A percentile compares a stretch with the other conserved stretches of the same genome.
These are phyloP conservation scores for Sebastes schlegelii DNA, from an alignment of 2,113 vertebrate species.

Conservation along the genomic window DNA sequence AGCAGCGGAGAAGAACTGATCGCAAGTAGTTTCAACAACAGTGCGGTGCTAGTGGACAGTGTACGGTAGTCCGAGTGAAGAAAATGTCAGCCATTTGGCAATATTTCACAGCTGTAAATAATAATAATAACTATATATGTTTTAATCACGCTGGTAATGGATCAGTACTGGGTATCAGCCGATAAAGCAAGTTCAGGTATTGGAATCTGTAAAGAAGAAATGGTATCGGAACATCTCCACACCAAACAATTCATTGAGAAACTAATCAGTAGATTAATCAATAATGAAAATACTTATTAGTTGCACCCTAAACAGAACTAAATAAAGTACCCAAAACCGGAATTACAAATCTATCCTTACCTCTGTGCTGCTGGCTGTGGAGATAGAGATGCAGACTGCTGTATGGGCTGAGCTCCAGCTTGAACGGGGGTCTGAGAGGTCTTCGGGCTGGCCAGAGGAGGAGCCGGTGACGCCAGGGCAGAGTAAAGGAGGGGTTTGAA, in stretches of 20 bases:
- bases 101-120: too few species aligned
- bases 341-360: conserved; percentile 37
- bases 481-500: conserved; percentile 45
- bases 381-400: background rate
- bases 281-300: background rate
- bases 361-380: conserved; percentile 5
- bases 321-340: background rate
- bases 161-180: too few species aligned
- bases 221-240: too few species aligned
- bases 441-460: conserved; percentile 69
- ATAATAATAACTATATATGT: too few species aligned
- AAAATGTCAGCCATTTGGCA: too few species aligned
- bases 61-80: too few species aligned
- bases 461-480: conserved; percentile 67
- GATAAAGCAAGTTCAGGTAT: too few species aligned
- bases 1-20: too few species aligned
- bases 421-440: background rate
- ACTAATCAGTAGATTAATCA: background rate
- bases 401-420: background rate
- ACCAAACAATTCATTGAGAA: background rate
- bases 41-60: too few species aligned
- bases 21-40: too few species aligned
- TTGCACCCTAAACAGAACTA: background rate
- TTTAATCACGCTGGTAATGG: too few species aligned
- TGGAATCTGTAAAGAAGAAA: too few species aligned